Conservation (phyloP, 2,113 vertebrate genomes). For the Vanacampus margaritifer region DNA sequence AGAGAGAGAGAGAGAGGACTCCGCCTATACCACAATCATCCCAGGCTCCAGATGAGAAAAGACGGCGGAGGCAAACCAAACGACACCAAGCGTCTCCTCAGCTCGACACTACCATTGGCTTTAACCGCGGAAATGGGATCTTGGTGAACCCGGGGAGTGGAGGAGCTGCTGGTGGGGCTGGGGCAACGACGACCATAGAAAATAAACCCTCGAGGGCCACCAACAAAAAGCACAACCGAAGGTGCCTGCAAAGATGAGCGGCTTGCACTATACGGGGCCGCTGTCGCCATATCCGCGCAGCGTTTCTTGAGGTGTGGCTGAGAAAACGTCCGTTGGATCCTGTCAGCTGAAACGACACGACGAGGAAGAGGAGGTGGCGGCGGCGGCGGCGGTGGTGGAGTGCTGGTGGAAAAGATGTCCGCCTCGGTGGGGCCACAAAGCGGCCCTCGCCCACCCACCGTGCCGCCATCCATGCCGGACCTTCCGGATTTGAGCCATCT, state of each 20-base stretch:
- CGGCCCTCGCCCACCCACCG: constrained; percentile 90
- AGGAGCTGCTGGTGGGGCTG: constrained; percentile 61
- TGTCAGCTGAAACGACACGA: constrained; percentile 72
- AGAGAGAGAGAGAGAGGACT: constrained; percentile 38
- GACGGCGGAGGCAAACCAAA: constrained; percentile 47
- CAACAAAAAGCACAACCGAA: constrained; percentile 71
- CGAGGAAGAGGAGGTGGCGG: constrained; percentile 6
- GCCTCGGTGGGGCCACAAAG: constrained; percentile 88
- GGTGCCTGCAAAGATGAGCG: constrained; percentile 80
- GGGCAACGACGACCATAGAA: constrained; percentile 47
- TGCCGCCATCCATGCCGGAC: constrained; percentile 88
- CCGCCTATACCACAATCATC: constrained; percentile 65
- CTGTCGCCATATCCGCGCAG: constrained; percentile 56
- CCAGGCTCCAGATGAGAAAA: constrained; percentile 34
- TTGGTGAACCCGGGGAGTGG: constrained; percentile 66
- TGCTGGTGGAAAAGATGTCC: constrained; percentile 82
- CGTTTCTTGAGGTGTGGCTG: constrained; percentile 79
- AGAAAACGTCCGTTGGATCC: constrained; percentile 60
- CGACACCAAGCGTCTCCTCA: constrained; percentile 23
- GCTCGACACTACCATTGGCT: not conserved
- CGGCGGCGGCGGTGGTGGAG: constrained; percentile 34
- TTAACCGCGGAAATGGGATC: constrained; percentile 73
- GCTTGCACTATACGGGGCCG: constrained; percentile 69
- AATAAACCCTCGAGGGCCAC: constrained; percentile 45
- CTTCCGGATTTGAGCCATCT: constrained; percentile 97